phyloP scores from a whole-genome alignment of 2,113 vertebrate species.

The Willisornis vidua region DNA sequence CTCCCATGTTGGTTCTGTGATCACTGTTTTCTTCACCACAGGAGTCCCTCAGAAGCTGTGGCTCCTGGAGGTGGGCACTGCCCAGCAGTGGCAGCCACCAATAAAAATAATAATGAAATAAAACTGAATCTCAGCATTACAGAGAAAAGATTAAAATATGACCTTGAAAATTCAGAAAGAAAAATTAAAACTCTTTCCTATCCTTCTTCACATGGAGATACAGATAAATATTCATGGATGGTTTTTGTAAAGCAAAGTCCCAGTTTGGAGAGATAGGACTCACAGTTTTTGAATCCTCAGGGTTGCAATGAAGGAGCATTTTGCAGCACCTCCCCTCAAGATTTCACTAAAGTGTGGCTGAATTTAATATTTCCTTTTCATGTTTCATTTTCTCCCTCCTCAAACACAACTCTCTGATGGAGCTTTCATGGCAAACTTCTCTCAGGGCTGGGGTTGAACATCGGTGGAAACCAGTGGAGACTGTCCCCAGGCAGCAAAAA shows the following conservation, averaged over 20 bases:
- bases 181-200: not conserved
- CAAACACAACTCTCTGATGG: not conserved
- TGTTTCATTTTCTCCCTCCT: not conserved
- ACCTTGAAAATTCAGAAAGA: not conserved
- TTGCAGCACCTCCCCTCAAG: not conserved
- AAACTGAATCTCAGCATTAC: not conserved
- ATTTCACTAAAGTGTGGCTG: fast-evolving
- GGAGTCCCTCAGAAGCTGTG: not conserved
- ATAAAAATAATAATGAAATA: not conserved
- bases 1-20: not conserved
- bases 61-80: not conserved
- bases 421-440: not conserved
- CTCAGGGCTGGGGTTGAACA: not conserved
- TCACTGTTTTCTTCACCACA: not conserved
- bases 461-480: not conserved
- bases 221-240: not conserved
- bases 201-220: not conserved
- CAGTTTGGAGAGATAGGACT: not conserved
- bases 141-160: not conserved
- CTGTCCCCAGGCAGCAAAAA: not conserved
- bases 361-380: not conserved
- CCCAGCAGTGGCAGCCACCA: not conserved
- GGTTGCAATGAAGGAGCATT: not conserved
- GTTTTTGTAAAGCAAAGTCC: not conserved
- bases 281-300: not conserved